Percentiles rank a stretch among this genome's conserved stretches.
Conservation (phyloP, 1,140 invertebrate genomes). For the Sipha flava region DNA sequence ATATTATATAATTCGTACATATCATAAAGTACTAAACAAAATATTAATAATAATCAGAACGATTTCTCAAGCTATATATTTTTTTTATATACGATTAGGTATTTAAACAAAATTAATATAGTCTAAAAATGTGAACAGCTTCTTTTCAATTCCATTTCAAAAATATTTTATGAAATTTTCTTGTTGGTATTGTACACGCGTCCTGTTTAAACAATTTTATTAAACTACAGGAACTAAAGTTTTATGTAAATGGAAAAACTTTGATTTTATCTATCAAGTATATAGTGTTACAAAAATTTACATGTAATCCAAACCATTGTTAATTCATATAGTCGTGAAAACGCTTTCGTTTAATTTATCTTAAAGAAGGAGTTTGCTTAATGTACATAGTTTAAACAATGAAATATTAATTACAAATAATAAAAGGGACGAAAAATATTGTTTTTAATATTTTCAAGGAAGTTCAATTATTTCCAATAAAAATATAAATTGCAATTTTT, state of each 20-base stretch:
- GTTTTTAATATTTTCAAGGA: too few species aligned
- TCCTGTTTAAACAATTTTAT: not conserved
- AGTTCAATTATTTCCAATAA: too few species aligned
- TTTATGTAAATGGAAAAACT: not conserved
- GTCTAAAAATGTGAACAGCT: too few species aligned
- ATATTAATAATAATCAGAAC: too few species aligned
- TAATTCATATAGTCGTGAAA: not conserved
- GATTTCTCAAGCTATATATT: too few species aligned
- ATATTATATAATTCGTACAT: too few species aligned
- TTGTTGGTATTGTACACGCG: not conserved
- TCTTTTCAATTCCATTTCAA: not conserved
- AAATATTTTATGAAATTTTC: not conserved
- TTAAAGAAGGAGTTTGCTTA: not conserved
- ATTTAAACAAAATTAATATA: not conserved
- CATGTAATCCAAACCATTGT: not conserved
- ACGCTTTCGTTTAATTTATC: not conserved
- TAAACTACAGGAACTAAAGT: not conserved
- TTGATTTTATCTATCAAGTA: not conserved
- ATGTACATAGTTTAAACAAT: not conserved
- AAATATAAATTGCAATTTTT: too few species aligned
- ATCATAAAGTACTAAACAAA: too few species aligned
- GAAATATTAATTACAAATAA: not conserved
- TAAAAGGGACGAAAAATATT: not conserved
- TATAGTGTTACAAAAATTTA: not conserved
- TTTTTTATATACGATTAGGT: not conserved